Percentiles rank a stretch among this genome's conserved stretches.
These are phyloP conservation scores for Peribatodes rhomboidaria DNA, from an alignment of 2,888 invertebrate species.

Conservation along the genomic window DNA sequence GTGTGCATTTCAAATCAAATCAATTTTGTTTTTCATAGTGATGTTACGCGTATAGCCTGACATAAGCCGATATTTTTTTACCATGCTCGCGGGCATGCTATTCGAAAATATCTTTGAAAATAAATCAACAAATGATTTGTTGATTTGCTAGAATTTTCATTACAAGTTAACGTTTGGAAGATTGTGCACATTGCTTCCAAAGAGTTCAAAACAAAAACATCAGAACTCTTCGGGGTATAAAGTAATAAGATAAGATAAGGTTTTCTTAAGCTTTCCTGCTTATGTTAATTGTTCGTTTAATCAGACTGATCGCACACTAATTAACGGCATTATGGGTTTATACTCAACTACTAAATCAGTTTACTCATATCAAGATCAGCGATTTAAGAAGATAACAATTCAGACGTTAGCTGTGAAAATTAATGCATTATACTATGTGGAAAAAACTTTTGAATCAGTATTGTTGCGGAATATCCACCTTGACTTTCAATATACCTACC, in stretches of 20 bases:
- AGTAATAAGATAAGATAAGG: constrained; percentile 6
- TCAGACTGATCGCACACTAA: constrained; percentile 6
- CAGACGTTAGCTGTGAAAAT: neutral
- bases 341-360: constrained; percentile 2
- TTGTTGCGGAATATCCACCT: no score
- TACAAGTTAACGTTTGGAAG: no score
- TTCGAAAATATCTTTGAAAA: no score
- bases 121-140: no score
- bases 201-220: neutral
- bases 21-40: no score
- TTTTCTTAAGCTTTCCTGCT: constrained; percentile 28
- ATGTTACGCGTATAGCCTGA: no score
- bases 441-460: neutral
- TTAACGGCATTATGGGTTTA: constrained; percentile 7
- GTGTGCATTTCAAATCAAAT: no score
- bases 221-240: neutral
- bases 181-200: neutral
- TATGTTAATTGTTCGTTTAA: constrained; percentile 2
- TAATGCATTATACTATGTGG: neutral
- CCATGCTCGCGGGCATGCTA: no score
- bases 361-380: neutral
- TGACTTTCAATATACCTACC: no score
- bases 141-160: no score
- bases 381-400: no score
- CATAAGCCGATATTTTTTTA: no score